Evolutionary conservation across 2,797 vertebrate genomes (phyloP), one percentile per base, ranked within the genome.

Genomic region (Anniella stebbinsi): DNA sequence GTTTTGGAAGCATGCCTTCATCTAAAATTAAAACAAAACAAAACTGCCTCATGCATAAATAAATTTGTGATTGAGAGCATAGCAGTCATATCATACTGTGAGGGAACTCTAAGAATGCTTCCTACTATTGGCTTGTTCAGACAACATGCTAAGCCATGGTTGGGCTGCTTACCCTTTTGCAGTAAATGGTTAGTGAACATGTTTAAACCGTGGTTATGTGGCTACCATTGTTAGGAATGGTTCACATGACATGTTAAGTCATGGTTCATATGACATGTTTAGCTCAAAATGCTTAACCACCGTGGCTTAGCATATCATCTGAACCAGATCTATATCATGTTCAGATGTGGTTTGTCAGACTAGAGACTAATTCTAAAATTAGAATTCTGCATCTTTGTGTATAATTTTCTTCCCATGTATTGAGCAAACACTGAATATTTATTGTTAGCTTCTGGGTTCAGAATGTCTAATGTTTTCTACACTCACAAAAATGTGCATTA

Each of bases 341-440:
- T n/a, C n/a, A n/a, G n/a, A n/a, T n/a, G n/a, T n/a, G 60, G 18
- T 87, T 2, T 4, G 76, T 57, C 25, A 92, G 73, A 0, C 4
- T 67, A 60, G 88, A 2, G 5, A 54, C 83, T 73, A 60, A 18
- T 13, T 60, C 89, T 84, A 87, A 88, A 91, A 87, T 87, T 4
- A 89, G 57, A 93, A 57, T 48, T 23, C 21, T 80, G 36, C 36
- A 93, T 66, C 54, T 93, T 87, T 87, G 13, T 90, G 70, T 21
- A 86, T 9, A 82, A 73, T 1, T 41, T 88, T 76, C 25, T 67
- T 93, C 88, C 36, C 80, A 54, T 69, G 36, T 92, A 25, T 80
- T 88, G 57, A 93, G 41, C 2, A 88, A 89, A 92, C 93, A 86
- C 6, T 6, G 69, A 91, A 80, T 90, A 90, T 80, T 90, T 92